phyloP scores from a whole-genome alignment of 2,888 invertebrate species.

The Actias luna region DNA sequence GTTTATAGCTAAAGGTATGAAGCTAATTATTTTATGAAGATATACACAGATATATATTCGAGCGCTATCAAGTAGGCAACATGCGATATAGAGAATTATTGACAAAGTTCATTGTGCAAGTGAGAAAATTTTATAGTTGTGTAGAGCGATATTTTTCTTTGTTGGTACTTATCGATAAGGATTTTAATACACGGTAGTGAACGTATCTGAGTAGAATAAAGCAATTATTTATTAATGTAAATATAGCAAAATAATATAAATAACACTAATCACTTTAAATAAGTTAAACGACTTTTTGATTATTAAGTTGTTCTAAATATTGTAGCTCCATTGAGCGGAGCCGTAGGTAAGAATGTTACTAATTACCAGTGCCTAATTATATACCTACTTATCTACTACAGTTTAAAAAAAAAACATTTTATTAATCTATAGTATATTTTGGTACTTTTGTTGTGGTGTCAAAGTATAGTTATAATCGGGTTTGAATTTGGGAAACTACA shows the following conservation, averaged over 20 bases:
- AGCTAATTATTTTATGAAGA: background rate
- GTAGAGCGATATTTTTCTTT: background rate
- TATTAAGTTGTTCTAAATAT: background rate
- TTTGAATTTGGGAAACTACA: too few species aligned
- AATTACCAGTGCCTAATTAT: too few species aligned
- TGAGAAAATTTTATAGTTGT: slow-evolving; percentile 12
- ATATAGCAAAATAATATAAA: background rate
- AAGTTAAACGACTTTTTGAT: background rate
- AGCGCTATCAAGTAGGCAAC: slow-evolving; percentile 3
- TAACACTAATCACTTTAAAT: too few species aligned
- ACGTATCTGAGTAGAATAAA: background rate
- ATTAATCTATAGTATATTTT: too few species aligned
- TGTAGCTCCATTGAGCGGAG: background rate
- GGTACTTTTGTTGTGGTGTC: too few species aligned
- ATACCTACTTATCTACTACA: too few species aligned
- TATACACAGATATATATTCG: background rate
- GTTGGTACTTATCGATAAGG: background rate
- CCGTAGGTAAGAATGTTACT: background rate
- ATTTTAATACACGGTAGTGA: background rate
- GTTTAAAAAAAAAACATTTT: too few species aligned
- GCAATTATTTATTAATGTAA: too few species aligned
- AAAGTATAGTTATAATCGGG: too few species aligned
- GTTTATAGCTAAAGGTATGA: background rate
- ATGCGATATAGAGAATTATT: slow-evolving; percentile 9
- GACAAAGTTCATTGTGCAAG: slow-evolving; percentile 8